Evolutionary conservation across 2,797 vertebrate genomes (phyloP).

Genomic region (Eurystomus glaucurus): DNA sequence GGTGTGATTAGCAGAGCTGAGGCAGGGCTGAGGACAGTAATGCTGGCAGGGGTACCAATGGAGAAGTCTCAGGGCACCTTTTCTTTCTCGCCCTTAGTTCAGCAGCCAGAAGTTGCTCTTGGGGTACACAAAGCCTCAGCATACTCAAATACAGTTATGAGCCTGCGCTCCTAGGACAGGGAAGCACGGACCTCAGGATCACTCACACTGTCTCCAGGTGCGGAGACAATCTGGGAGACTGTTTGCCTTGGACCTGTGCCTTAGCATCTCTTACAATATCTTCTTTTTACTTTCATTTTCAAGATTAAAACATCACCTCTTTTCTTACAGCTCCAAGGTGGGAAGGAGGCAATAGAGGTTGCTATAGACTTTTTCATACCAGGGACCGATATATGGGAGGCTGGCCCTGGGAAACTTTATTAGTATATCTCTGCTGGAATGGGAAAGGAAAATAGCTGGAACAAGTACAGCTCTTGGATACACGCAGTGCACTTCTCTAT

Average conservation of each 20-base stretch:
- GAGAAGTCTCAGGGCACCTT: background rate
- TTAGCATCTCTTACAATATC: background rate
- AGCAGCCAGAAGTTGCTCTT: background rate
- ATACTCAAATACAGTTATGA: background rate
- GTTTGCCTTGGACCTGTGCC: background rate
- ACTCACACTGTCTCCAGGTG: background rate
- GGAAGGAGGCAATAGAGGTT: background rate
- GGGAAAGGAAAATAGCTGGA: background rate
- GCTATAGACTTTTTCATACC: background rate
- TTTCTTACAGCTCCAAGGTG: background rate
- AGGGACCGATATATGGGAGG: background rate
- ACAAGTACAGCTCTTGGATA: background rate
- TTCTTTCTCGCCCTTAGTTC: background rate
- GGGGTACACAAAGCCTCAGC: background rate
- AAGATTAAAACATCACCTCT: background rate
- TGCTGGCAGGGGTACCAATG: background rate
- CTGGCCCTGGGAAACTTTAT: background rate
- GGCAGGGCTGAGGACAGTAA: background rate
- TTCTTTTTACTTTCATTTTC: conserved; percentile 6
- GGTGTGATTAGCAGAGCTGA: background rate
- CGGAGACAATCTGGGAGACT: background rate
- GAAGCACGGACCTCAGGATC: background rate
- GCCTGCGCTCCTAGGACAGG: background rate
- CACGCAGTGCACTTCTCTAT: background rate
- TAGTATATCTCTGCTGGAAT: conserved; percentile 32